Evolutionary conservation across 2,797 vertebrate genomes (phyloP).

Genomic region (Miichthys miiuy): DNA sequence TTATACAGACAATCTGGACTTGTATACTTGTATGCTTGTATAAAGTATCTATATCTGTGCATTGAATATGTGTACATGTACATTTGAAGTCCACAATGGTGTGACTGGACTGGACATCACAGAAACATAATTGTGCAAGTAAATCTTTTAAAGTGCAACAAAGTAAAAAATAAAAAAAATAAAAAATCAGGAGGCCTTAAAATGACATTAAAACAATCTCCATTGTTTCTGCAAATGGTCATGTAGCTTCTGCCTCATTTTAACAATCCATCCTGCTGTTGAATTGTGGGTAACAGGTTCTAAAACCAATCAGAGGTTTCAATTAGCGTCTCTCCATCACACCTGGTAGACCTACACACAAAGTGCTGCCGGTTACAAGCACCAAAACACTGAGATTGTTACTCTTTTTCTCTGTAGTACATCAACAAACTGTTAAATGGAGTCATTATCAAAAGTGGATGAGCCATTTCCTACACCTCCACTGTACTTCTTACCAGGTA

Average conservation of each 20-base stretch:
- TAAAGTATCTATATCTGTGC: no score
- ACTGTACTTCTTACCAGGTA: slow-evolving; percentile 68
- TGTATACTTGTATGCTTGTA: neutral
- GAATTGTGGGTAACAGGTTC: slow-evolving; percentile 40
- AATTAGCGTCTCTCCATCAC: slow-evolving; percentile 53
- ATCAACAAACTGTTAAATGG: slow-evolving; percentile 46
- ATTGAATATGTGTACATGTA: no score
- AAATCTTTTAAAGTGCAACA: neutral
- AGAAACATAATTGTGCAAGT: neutral
- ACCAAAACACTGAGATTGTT: slow-evolving; percentile 4
- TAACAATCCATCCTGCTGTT: neutral
- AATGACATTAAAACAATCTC: neutral
- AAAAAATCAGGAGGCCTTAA: neutral
- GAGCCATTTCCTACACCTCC: slow-evolving; percentile 59
- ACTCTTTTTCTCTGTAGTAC: neutral
- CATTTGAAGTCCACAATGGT: no score
- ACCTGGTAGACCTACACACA: slow-evolving; percentile 60
- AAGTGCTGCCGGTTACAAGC: slow-evolving; percentile 34
- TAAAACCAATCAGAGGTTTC: slow-evolving; percentile 63
- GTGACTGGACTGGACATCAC: no score
- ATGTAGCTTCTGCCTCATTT: neutral
- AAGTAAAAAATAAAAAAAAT: neutral
- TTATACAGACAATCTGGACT: neutral
- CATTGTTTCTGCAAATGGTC: neutral
- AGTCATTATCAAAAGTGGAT: slow-evolving; percentile 34